phyloP scores from a whole-genome alignment of 2,888 invertebrate species.

The Tupiocoris notatus region DNA sequence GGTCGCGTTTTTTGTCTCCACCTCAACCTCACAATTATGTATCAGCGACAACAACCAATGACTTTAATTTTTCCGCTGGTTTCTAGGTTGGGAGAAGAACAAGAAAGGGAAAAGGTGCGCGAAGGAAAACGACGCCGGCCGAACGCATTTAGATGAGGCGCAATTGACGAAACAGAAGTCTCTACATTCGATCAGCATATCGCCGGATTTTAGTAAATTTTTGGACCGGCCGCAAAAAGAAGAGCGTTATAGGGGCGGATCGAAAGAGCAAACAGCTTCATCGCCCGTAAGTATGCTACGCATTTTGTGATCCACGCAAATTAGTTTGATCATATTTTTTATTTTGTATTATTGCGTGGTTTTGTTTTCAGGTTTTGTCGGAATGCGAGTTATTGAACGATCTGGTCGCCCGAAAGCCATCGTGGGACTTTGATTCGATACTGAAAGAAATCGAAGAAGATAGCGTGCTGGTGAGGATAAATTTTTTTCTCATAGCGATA shows the following conservation, averaged over 20 bases:
- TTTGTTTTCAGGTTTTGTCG: neutral
- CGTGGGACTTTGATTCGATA: slow-evolving; percentile 36
- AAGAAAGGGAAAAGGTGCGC: neutral
- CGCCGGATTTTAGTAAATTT: slow-evolving; percentile 37
- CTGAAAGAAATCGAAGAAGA: slow-evolving; percentile 33
- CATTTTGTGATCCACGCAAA: too few species aligned
- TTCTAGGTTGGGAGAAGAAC: neutral
- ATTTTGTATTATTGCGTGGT: too few species aligned
- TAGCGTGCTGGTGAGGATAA: slow-evolving; percentile 26
- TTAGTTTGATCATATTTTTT: too few species aligned
- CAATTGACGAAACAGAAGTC: neutral
- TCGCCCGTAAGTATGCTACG: too few species aligned
- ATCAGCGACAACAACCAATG: neutral
- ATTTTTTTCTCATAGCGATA: too few species aligned
- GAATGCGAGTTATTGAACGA: slow-evolving; percentile 3
- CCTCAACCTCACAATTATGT: too few species aligned
- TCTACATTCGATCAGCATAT: slow-evolving; percentile 26
- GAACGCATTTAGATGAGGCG: neutral
- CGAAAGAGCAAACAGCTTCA: neutral
- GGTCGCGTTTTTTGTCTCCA: too few species aligned
- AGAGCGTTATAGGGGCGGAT: slow-evolving; percentile 28
- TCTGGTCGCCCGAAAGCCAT: slow-evolving; percentile 13
- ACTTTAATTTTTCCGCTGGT: too few species aligned
- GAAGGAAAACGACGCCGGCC: neutral
- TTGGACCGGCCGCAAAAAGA: slow-evolving; percentile 10